Base-by-base conservation (phyloP, 1,140 invertebrate genomes). In the Homarus americanus region DNA sequence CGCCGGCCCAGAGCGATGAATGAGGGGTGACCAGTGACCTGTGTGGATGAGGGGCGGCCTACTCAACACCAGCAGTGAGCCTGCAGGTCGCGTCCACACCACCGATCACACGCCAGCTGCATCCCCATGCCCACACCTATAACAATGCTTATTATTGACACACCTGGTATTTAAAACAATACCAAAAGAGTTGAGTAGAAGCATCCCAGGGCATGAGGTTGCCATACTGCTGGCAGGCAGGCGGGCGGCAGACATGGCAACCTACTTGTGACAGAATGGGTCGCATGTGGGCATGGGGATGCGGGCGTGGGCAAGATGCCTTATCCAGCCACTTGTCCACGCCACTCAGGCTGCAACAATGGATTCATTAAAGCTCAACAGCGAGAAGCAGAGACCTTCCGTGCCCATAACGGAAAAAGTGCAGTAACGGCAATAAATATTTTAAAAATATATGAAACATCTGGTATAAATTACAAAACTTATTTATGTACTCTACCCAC, bases 371-470 rank as follows among this genome's bases (percentile, higher is more conserved):
- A 85, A 85, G 83, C 83, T 85, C 72, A 85, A 85, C 83, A 85
- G 83, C 83, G 83, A 85, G 83, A 85, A 85, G 83, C 83, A 75
- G 72, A 75, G 66, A 75, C 72, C 83, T 85, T 85, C 83, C 83
- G 83, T 85, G 83, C 66, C 83, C 83, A 85, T 85, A 85, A 85
- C 72, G 72, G 72, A 85, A 85, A 85, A 85, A 85, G 72, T 85
- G 83, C 83, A 85, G 66, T 85, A 85, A 85, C 83, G 72, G 83
- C 83, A 85, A 85, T 85, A 85, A 85, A 85, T 85, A 85, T 85
- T 85, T 85, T 85, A 85, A 85, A 85, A 85, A 85, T 85, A 85
- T 85, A 85, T 85, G 83, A 85, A 85, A 85, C 83, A 85, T 85
- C 83, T 85, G 83, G 83, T 85, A 85, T 85, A 85, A 85, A 85